phyloP scores from a whole-genome alignment of 2,797 vertebrate genomes.

The Channallabes apus region DNA sequence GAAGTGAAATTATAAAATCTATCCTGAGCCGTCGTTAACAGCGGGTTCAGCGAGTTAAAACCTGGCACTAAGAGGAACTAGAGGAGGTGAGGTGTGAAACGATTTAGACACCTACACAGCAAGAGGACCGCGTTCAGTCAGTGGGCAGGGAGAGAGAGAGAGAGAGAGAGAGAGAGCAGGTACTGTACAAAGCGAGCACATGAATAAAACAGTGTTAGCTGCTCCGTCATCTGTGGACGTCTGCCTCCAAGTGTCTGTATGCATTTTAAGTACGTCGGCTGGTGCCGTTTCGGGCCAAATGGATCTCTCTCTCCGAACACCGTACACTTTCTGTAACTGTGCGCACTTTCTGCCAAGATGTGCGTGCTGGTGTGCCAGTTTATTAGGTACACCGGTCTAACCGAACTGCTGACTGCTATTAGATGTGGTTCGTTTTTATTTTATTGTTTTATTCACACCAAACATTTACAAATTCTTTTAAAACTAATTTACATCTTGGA shows the following conservation, averaged over 20 bases:
- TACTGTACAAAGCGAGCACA: conserved; percentile 78
- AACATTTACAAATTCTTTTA: background rate
- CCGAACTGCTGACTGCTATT: background rate
- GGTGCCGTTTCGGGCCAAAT: conserved; percentile 50
- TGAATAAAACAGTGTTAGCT: conserved; percentile 85
- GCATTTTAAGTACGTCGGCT: conserved; percentile 59
- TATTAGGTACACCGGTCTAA: background rate
- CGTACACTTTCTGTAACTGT: conserved; percentile 35
- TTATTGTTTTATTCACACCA: background rate
- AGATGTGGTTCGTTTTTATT: too few relatives aligned
- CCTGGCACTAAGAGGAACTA: conserved; percentile 33
- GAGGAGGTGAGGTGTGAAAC: conserved; percentile 50
- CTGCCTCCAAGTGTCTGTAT: conserved; percentile 75
- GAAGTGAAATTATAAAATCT: conserved; percentile 9
- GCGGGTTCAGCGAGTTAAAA: conserved; percentile 33
- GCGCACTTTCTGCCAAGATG: conserved; percentile 17
- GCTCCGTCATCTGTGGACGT: conserved; percentile 80
- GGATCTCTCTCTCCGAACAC: conserved; percentile 35
- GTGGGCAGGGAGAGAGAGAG: conserved; percentile 68
- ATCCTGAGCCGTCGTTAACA: background rate
- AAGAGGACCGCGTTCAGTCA: conserved; percentile 73
- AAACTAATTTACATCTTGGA: background rate
- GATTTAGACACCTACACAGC: conserved; percentile 78
- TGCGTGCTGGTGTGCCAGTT: background rate
- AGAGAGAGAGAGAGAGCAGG: conserved; percentile 65